These are phyloP conservation scores for Bombus cullumanus DNA, from an alignment of 1,140 invertebrate genomes.

Conservation along the genomic window DNA sequence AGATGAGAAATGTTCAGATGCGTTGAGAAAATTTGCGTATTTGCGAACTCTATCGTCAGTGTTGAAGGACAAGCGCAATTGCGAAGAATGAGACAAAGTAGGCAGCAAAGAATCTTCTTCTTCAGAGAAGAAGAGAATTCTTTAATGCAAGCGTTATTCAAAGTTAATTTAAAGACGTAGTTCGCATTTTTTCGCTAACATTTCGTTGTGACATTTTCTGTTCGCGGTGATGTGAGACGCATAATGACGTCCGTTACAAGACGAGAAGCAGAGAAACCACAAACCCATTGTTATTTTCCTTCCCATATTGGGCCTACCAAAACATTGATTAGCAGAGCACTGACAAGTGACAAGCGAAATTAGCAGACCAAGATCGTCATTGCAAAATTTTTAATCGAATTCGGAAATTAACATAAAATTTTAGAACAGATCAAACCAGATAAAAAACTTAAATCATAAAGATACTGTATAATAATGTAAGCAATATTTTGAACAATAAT, in stretches of 20 bases:
- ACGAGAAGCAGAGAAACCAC: background rate
- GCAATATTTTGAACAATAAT: background rate
- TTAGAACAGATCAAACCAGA: background rate
- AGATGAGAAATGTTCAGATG: background rate
- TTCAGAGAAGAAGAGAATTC: too few relatives aligned
- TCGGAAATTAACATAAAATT: background rate
- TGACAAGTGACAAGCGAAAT: background rate
- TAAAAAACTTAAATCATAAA: background rate
- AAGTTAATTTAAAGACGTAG: conserved; percentile 46
- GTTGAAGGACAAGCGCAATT: conserved; percentile 26
- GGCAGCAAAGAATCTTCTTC: background rate
- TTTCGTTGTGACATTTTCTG: background rate
- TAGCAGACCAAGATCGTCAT: too few relatives aligned
- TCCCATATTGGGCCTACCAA: background rate
- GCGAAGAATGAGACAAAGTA: background rate
- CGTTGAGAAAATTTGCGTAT: conserved; percentile 16
- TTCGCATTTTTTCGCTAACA: conserved; percentile 32
- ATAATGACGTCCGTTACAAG: background rate
- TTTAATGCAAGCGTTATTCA: background rate
- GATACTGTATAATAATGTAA: background rate
- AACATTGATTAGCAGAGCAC: too few relatives aligned
- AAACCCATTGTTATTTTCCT: background rate
- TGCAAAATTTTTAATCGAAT: background rate
- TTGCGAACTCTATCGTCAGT: background rate
- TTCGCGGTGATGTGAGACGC: conserved; percentile 7